Conservation (phyloP, 2,113 vertebrate genomes). For the Dipodomys merriami region DNA sequence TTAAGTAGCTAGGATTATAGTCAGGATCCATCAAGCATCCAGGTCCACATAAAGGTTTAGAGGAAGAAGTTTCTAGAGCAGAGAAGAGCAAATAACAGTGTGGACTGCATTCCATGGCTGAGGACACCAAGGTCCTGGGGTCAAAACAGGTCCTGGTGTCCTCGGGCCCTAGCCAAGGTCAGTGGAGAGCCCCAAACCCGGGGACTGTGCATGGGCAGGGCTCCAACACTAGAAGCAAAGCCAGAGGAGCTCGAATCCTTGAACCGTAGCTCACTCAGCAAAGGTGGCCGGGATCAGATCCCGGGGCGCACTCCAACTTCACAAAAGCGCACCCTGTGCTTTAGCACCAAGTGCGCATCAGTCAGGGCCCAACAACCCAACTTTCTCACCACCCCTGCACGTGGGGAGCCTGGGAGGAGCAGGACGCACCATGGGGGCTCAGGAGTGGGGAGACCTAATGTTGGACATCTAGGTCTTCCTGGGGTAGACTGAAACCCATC, state of each 20-base stretch:
- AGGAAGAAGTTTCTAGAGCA: too few relatives aligned
- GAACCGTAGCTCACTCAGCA: too few relatives aligned
- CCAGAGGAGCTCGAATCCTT: background rate
- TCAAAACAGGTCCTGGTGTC: background rate
- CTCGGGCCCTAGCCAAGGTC: fast-evolving
- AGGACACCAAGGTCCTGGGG: background rate
- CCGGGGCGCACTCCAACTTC: too few relatives aligned
- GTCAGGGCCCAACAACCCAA: conserved; percentile 63
- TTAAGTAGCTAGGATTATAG: too few relatives aligned
- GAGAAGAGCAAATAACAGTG: too few relatives aligned
- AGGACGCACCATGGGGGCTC: conserved; percentile 49
- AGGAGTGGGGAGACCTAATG: background rate
- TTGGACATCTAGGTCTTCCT: too few relatives aligned
- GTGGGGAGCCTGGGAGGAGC: conserved; percentile 41
- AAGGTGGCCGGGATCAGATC: too few relatives aligned
- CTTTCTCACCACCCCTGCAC: conserved; percentile 67
- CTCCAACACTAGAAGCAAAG: background rate
- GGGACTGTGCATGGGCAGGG: background rate
- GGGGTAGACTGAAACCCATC: too few relatives aligned
- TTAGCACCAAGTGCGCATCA: background rate
- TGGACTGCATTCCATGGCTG: background rate
- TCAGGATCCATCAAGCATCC: too few relatives aligned
- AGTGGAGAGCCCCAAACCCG: background rate
- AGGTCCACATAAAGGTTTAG: too few relatives aligned
- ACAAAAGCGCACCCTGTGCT: background rate